Conservation (phyloP, 1,140 invertebrate species). For the Nasonia longicornis region DNA sequence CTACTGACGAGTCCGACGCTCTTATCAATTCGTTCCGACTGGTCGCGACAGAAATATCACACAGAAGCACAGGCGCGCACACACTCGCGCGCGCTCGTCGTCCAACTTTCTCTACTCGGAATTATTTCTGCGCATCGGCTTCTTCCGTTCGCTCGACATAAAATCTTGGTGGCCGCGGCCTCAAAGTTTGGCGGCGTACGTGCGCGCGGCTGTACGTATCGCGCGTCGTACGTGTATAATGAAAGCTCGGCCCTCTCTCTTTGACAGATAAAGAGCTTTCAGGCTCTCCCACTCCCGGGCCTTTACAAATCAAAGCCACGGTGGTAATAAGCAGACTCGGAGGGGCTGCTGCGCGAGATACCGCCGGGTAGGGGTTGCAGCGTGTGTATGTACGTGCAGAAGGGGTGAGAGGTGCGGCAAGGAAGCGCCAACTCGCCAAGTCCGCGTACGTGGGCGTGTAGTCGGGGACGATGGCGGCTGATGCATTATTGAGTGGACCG, state of each 20-base stretch:
- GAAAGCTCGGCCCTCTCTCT: conserved; percentile 51
- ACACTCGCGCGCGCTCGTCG: background rate
- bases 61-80: background rate
- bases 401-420: background rate
- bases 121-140: background rate
- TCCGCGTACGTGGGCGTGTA: conserved; percentile 15
- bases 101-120: background rate
- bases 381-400: background rate
- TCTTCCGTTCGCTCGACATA: background rate
- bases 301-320: conserved; percentile 60
- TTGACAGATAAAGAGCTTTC: conserved; percentile 55
- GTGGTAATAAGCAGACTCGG: conserved; percentile 57
- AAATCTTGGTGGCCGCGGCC: background rate
- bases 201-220: background rate
- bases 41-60: background rate
- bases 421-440: background rate
- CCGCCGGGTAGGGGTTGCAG: background rate
- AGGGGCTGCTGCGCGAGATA: conserved; percentile 8
- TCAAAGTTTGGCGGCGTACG: background rate
- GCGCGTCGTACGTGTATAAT: conserved; percentile 42
- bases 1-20: background rate
- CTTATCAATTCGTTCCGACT: conserved; percentile 1
- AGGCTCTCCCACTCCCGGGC: conserved; percentile 6
- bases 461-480: conserved; percentile 51
- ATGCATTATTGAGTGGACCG: conserved; percentile 64